phyloP scores from a whole-genome alignment of 2,113 vertebrate species.

The Axis porcinus region DNA sequence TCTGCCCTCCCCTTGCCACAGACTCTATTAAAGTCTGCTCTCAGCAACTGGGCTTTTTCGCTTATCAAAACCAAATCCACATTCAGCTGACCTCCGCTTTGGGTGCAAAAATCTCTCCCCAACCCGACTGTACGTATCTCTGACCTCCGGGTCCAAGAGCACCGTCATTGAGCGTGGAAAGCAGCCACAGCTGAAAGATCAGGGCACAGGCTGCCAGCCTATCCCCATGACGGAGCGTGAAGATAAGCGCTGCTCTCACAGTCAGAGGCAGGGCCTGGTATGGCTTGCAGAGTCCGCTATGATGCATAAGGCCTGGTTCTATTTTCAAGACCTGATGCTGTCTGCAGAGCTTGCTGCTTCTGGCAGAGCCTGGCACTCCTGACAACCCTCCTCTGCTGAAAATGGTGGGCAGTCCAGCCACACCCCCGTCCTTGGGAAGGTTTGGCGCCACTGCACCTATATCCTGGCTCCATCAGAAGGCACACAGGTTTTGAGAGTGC shows the following conservation, averaged over 20 bases:
- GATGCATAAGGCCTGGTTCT: not conserved
- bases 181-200: not conserved
- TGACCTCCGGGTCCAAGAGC: not conserved
- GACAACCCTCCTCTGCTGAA: not conserved
- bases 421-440: not conserved
- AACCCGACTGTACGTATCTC: not conserved
- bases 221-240: not conserved
- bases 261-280: not conserved
- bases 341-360: not conserved
- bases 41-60: not conserved
- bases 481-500: not conserved
- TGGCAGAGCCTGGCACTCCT: not conserved
- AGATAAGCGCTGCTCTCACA: not conserved
- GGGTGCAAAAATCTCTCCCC: not conserved
- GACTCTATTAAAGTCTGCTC: not conserved
- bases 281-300: not conserved
- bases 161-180: not conserved
- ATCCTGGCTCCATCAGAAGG: not conserved
- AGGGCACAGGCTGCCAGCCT: not conserved
- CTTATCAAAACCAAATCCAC: conserved; percentile 4
- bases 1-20: not conserved
- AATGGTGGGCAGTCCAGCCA: not conserved
- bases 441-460: not conserved
- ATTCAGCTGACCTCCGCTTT: not conserved
- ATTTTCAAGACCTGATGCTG: not conserved